These are phyloP conservation scores for Bradypus variegatus DNA, from an alignment of 2,797 vertebrate species.

Conservation along the genomic window DNA sequence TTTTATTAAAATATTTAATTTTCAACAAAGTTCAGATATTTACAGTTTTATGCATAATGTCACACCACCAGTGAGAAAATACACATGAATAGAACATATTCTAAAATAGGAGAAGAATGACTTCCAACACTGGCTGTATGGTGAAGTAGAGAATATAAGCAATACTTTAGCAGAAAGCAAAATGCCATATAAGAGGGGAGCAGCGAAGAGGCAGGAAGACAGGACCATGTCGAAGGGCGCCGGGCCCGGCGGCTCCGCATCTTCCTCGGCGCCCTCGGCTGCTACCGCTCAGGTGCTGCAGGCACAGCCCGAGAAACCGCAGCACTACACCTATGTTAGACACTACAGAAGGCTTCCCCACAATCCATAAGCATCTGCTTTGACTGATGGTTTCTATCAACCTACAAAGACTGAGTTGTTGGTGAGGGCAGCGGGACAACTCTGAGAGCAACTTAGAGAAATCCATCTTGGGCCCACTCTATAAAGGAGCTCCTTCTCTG, in stretches of 20 bases:
- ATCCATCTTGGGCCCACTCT: too few relatives aligned
- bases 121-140: background rate
- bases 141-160: background rate
- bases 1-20: background rate
- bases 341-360: too few relatives aligned
- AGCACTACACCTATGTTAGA: conserved; percentile 95
- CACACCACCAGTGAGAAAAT: background rate
- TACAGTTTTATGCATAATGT: background rate
- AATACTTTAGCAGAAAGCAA: background rate
- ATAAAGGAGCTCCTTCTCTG: too few relatives aligned
- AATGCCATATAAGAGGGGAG: conserved; percentile 77
- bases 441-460: too few relatives aligned
- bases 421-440: too few relatives aligned
- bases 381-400: too few relatives aligned
- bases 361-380: too few relatives aligned
- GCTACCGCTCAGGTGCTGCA: conserved; percentile 92
- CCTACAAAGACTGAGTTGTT: too few relatives aligned
- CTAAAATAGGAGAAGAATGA: background rate
- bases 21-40: background rate
- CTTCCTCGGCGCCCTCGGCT: conserved; percentile 88
- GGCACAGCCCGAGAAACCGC: conserved; percentile 97
- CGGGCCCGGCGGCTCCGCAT: conserved; percentile 83
- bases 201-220: conserved; percentile 77
- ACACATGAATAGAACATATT: background rate
- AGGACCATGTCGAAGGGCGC: conserved; percentile 91